These are phyloP conservation scores for Drosophila rhopaloa DNA, from an alignment of 1,140 invertebrate genomes.

Conservation along the genomic window DNA sequence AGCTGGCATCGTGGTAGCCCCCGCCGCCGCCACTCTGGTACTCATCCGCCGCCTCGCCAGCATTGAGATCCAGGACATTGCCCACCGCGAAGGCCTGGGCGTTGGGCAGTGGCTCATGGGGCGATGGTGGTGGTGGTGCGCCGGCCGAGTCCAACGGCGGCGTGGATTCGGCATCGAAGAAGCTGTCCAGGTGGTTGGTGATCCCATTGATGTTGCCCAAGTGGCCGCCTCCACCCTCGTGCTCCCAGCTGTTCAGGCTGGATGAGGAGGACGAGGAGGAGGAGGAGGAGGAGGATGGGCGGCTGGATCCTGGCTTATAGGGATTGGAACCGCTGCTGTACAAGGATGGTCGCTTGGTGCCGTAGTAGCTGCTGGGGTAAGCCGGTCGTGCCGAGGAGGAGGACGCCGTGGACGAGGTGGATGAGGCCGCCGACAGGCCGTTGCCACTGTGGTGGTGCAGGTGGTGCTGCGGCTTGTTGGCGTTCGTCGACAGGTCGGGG, in stretches of 20 bases:
- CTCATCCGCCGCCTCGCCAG: constrained; percentile 76
- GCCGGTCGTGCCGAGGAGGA: constrained; percentile 48
- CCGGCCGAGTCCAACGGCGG: constrained; percentile 11
- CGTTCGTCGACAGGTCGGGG: constrained; percentile 72
- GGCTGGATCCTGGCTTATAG: constrained; percentile 58
- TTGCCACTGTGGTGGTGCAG: constrained; percentile 54
- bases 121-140: constrained; percentile 22
- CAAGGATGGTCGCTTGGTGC: constrained; percentile 73
- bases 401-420: constrained; percentile 31
- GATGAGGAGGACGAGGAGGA: constrained; percentile 8
- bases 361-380: constrained; percentile 69
- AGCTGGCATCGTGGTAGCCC: constrained; percentile 62
- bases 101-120: constrained; percentile 56
- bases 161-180: constrained; percentile 72
- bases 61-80: constrained; percentile 78
- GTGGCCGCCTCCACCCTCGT: constrained; percentile 72
- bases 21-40: constrained; percentile 51
- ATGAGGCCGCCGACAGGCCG: constrained; percentile 61
- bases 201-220: constrained; percentile 57
- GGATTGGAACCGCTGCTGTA: constrained; percentile 45
- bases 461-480: constrained; percentile 64
- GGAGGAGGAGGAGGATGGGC: constrained; percentile 30
- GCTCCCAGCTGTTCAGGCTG: constrained; percentile 74
- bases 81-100: constrained; percentile 78
- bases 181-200: constrained; percentile 80